A percentile compares a stretch with the other conserved stretches of the same genome.
These are phyloP conservation scores for Limanda limanda DNA, from an alignment of 2,113 vertebrate species.

Conservation along the genomic window DNA sequence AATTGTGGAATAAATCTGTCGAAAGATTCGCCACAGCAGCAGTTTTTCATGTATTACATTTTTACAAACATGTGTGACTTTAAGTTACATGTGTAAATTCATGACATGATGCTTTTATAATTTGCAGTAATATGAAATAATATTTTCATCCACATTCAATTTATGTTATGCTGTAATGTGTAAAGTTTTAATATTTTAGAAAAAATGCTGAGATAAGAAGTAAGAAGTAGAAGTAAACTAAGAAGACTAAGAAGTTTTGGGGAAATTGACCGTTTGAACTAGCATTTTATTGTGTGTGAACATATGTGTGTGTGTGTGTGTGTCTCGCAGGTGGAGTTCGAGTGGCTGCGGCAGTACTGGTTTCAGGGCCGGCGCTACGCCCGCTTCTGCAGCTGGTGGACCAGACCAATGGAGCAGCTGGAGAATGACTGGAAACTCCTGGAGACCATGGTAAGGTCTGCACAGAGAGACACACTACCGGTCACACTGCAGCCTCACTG, in stretches of 20 bases:
- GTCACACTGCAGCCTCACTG: not conserved
- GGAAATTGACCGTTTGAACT: not conserved
- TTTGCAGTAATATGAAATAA: not conserved
- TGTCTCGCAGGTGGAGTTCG: constrained; percentile 90
- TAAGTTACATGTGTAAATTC: not conserved
- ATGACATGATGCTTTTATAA: not conserved
- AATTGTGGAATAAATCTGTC: not conserved
- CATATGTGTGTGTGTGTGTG: not conserved
- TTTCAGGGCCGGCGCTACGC: constrained; percentile 94
- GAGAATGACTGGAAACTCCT: constrained; percentile 93
- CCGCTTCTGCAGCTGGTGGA: constrained; percentile 95
- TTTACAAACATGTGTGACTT: not conserved
- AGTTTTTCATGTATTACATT: not conserved
- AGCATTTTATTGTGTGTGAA: not conserved
- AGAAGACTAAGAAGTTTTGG: too few relatives aligned
- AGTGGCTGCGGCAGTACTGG: constrained; percentile 98
- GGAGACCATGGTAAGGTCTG: constrained; percentile 90
- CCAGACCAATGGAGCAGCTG: constrained; percentile 88
- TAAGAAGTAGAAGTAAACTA: too few relatives aligned
- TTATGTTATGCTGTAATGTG: too few relatives aligned
- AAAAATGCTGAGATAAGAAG: not conserved
- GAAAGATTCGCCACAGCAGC: too few relatives aligned
- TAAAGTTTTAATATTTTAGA: too few relatives aligned
- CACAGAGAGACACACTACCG: not conserved
- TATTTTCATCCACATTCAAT: too few relatives aligned